phyloP scores from a whole-genome alignment of 2,888 invertebrate genomes.

The Stenodera caucasica region DNA sequence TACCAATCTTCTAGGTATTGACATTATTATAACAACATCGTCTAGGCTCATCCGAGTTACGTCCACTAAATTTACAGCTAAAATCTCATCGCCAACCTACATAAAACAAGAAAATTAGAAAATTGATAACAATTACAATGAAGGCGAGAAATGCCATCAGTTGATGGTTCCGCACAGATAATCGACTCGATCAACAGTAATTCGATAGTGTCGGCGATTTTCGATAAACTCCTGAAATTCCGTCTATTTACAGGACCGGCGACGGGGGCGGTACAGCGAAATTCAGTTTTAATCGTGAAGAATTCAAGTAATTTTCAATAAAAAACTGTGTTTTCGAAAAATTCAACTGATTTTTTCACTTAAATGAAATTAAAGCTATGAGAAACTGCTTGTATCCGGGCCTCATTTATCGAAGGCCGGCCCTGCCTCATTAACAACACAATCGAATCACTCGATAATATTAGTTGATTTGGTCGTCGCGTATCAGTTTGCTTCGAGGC shows the following conservation, averaged over 20 bases:
- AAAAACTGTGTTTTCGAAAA: too few species aligned
- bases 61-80: constrained; percentile 97
- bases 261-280: too few species aligned
- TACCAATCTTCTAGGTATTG: constrained; percentile 93
- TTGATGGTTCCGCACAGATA: constrained; percentile 21
- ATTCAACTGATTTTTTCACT: too few species aligned
- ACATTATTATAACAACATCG: constrained; percentile 99
- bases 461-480: too few species aligned
- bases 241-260: too few species aligned
- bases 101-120: constrained; percentile 19
- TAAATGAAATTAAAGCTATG: too few species aligned
- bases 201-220: constrained; percentile 9
- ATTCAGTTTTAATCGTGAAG: too few species aligned
- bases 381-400: too few species aligned
- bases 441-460: neutral
- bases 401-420: too few species aligned
- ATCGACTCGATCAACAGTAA: constrained; percentile 22
- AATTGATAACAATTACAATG: too few species aligned
- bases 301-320: too few species aligned
- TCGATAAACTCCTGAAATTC: neutral
- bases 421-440: neutral
- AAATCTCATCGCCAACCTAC: constrained; percentile 95
- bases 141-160: constrained; percentile 28
- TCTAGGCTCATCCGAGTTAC: constrained; percentile 97
- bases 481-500: too few species aligned